Evolutionary conservation across 2,113 vertebrate genomes (phyloP).

Genomic region (Columba janthina): DNA sequence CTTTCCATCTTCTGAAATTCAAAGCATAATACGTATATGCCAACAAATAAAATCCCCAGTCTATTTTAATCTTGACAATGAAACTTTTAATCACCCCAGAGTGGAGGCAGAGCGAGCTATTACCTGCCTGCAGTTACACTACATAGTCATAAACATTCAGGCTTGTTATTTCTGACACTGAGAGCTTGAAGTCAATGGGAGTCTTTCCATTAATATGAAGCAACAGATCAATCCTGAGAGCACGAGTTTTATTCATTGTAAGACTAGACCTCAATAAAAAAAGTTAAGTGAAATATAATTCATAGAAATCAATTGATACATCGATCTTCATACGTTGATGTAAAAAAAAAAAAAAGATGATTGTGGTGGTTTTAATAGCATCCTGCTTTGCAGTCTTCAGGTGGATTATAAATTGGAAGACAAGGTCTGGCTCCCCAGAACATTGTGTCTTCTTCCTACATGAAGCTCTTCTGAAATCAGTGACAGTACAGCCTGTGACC

Average conservation of each 20-base stretch:
- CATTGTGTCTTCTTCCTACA: not conserved
- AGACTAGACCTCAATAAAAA: not conserved
- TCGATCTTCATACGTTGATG: not conserved
- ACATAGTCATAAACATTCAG: not conserved
- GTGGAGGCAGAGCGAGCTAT: not conserved
- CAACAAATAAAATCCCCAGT: not conserved
- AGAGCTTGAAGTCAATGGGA: not conserved
- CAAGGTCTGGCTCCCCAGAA: not conserved
- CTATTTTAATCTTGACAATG: not conserved
- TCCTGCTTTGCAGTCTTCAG: not conserved
- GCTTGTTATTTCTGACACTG: not conserved
- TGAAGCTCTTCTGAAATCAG: not conserved
- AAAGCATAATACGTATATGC: not conserved
- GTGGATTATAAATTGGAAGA: not conserved
- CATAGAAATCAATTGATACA: not conserved
- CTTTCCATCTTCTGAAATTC: not conserved
- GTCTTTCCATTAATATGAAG: slow-evolving; percentile 2
- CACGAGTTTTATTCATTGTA: not conserved
- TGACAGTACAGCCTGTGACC: not conserved
- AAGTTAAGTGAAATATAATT: slow-evolving; percentile 46
- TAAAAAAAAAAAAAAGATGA: not conserved
- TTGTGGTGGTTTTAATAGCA: not conserved
- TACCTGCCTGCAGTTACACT: not conserved
- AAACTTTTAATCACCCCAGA: not conserved
- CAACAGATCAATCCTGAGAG: not conserved